phyloP scores from a whole-genome alignment of 2,797 vertebrate genomes.

The Eulemur mongoz region DNA sequence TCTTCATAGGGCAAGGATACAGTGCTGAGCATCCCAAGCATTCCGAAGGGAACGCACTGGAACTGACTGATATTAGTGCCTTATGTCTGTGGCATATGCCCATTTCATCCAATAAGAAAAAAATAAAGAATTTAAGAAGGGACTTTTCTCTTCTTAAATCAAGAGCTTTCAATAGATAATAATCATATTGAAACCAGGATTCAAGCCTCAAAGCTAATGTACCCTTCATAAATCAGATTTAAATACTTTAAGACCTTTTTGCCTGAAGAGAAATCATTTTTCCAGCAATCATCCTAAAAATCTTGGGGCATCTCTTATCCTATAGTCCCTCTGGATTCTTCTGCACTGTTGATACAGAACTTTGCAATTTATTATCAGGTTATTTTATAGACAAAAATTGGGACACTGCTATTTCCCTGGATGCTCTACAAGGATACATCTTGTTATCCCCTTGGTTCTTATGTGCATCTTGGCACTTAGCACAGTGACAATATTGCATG shows the following conservation, averaged over 20 bases:
- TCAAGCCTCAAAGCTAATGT: neutral
- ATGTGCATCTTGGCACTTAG: neutral
- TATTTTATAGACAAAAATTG: neutral
- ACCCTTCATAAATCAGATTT: neutral
- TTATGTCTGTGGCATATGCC: neutral
- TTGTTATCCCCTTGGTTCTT: neutral
- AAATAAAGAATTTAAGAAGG: neutral
- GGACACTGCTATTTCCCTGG: neutral
- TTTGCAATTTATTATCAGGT: neutral
- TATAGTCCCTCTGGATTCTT: neutral
- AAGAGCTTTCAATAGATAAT: neutral
- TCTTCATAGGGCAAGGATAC: neutral
- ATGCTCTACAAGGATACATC: neutral
- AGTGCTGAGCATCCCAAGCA: neutral
- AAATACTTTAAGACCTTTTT: neutral
- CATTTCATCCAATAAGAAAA: neutral
- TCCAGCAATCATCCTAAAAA: neutral
- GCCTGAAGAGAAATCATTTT: neutral
- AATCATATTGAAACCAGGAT: neutral
- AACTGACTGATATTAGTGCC: neutral
- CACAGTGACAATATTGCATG: neutral
- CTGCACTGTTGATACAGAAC: neutral
- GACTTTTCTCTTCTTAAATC: neutral
- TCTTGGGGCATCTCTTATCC: neutral
- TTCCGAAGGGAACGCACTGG: neutral